Percentiles rank a stretch among this genome's conserved stretches.
Evolutionary conservation across 2,113 vertebrate species (phyloP).

Genomic region (Rynchops niger): DNA sequence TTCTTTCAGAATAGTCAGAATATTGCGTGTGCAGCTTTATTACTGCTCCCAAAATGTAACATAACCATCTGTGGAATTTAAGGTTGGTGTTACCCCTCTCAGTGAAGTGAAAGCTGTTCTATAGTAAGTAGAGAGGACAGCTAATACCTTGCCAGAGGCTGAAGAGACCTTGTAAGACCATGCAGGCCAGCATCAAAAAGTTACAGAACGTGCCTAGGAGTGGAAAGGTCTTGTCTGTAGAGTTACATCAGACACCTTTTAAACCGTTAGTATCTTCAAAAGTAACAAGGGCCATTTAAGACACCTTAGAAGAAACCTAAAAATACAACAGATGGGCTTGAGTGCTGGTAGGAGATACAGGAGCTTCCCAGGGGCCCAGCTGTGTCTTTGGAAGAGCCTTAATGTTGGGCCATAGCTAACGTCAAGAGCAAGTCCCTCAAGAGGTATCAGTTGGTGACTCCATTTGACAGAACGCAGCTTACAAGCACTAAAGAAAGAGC

Average conservation of each 20-base stretch:
- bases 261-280: slow-evolving; percentile 25
- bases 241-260: slow-evolving; percentile 33
- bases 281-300: slow-evolving; percentile 5
- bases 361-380: background rate
- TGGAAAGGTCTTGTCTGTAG: background rate
- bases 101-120: background rate
- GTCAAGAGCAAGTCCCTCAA: background rate
- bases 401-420: background rate
- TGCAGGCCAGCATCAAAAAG: background rate
- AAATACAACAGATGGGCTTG: background rate
- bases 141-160: background rate
- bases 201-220: background rate
- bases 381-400: slow-evolving; percentile 43
- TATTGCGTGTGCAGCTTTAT: background rate
- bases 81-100: background rate
- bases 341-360: background rate
- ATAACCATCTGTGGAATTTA: background rate
- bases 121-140: background rate
- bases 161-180: background rate
- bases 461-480: background rate
- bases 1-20: background rate
- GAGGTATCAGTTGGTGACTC: slow-evolving; percentile 4
- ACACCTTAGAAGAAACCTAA: background rate
- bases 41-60: background rate
- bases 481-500: background rate